A percentile compares a stretch with the other conserved stretches of the same genome.
phyloP scores from a whole-genome alignment of 2,888 invertebrate species.

The Neria commutata region DNA sequence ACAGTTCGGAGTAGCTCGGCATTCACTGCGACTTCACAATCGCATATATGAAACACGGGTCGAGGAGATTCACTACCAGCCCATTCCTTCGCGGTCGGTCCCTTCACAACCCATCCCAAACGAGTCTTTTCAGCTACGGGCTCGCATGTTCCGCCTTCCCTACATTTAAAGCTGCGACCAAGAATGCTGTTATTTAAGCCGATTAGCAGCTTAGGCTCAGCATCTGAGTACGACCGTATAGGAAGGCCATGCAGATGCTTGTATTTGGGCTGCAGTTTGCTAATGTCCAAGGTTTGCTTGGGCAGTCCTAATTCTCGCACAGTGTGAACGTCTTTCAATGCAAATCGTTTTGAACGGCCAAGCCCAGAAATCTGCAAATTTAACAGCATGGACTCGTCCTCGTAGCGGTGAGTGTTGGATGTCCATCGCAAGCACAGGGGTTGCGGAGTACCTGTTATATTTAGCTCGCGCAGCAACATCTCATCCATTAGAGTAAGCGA shows the following conservation, averaged over 20 bases:
- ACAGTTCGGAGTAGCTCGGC: conserved; percentile 14
- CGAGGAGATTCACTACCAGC: too few relatives aligned
- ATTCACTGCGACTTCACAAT: conserved; percentile 12
- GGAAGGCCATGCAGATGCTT: conserved; percentile 14
- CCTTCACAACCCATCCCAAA: conserved; percentile 23
- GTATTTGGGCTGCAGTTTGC: conserved; percentile 5
- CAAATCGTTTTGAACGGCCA: conserved; percentile 12
- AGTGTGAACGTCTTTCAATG: conserved; percentile 13
- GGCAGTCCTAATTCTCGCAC: conserved; percentile 2
- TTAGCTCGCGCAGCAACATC: conserved; percentile 17
- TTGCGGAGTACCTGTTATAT: conserved; percentile 22
- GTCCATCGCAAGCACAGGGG: conserved; percentile 30
- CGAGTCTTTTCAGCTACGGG: conserved; percentile 21
- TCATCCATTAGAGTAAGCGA: conserved; percentile 30
- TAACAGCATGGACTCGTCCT: conserved; percentile 22
- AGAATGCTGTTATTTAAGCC: conserved; percentile 24
- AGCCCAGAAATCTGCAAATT: conserved; percentile 19
- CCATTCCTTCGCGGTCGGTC: neutral
- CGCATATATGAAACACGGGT: conserved; percentile 14
- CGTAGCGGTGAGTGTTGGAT: conserved; percentile 19
- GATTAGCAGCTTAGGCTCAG: conserved; percentile 24
- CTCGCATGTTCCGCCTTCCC: conserved; percentile 3
- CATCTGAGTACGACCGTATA: conserved; percentile 16
- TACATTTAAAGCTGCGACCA: conserved; percentile 9
- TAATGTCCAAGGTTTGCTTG: conserved; percentile 4